A percentile compares a stretch with the other conserved stretches of the same genome.
Conservation (phyloP, 1,140 invertebrate species). For the Papilio glaucus region DNA sequence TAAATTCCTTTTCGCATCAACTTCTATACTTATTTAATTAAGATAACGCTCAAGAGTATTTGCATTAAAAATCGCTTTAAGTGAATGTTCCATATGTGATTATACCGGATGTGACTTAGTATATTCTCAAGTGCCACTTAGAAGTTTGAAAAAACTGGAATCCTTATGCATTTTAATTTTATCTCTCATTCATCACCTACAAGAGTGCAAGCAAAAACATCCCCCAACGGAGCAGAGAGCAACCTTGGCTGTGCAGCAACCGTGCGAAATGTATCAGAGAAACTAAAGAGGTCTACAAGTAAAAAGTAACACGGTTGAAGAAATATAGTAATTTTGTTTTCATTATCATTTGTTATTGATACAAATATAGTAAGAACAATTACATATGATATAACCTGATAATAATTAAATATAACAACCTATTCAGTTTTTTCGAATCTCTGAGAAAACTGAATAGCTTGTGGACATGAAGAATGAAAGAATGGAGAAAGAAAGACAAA, state of each 20-base stretch:
- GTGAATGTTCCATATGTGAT: background rate
- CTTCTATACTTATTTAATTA: background rate
- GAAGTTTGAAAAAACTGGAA: conserved; percentile 8
- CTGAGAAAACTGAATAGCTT: no score
- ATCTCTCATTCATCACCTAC: conserved; percentile 30
- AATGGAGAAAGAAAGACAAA: background rate
- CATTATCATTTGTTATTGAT: no score
- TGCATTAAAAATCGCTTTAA: background rate
- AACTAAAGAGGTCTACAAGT: no score
- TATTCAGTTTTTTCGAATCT: no score
- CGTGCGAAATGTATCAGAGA: background rate
- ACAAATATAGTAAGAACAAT: no score
- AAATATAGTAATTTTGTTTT: no score
- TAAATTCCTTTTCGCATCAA: background rate
- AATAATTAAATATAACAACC: no score
- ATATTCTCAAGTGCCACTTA: conserved; percentile 34
- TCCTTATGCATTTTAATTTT: conserved; percentile 29
- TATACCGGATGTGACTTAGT: conserved; percentile 19
- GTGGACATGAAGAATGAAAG: background rate
- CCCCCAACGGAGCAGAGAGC: background rate
- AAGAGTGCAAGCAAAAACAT: conserved; percentile 18
- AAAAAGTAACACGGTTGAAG: no score
- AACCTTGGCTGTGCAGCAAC: background rate
- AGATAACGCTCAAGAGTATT: background rate
- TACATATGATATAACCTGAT: no score